Evolutionary conservation across 2,888 invertebrate genomes (phyloP).

Genomic region (Odontocerum albicorne): DNA sequence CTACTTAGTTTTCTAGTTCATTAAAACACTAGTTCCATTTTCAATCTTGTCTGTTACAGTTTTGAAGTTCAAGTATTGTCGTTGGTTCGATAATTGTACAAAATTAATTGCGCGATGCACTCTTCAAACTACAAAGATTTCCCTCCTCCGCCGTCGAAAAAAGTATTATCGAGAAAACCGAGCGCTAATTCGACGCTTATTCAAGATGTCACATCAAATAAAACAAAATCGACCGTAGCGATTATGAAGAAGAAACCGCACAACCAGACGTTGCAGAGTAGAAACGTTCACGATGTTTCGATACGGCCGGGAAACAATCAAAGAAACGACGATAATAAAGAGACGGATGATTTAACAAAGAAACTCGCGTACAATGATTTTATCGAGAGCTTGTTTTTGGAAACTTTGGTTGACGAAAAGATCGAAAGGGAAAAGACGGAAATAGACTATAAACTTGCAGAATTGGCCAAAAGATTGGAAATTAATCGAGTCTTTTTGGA

Average conservation of each 20-base stretch:
- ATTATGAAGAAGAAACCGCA: neutral
- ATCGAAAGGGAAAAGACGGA: conserved; percentile 48
- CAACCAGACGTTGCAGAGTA: neutral
- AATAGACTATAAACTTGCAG: conserved; percentile 52
- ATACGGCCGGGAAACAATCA: neutral
- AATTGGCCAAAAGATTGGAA: conserved; percentile 51
- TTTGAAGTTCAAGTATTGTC: too few relatives aligned
- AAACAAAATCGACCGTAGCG: neutral
- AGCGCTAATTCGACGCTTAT: neutral
- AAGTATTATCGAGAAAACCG: neutral
- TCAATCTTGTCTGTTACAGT: too few relatives aligned
- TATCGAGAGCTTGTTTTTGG: conserved; percentile 43
- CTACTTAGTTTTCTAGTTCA: too few relatives aligned
- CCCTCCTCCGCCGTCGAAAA: neutral
- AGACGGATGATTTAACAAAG: conserved; percentile 47
- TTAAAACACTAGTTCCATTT: too few relatives aligned
- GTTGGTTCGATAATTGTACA: neutral
- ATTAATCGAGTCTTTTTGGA: conserved; percentile 51
- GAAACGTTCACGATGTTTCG: neutral
- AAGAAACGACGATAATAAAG: conserved; percentile 14
- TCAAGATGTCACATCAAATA: neutral
- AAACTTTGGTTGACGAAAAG: conserved; percentile 50
- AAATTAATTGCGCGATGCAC: neutral
- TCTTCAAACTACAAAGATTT: conserved; percentile 1
- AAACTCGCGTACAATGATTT: conserved; percentile 44